phyloP scores from a whole-genome alignment of 2,888 invertebrate species.

The Dryobota labecula region DNA sequence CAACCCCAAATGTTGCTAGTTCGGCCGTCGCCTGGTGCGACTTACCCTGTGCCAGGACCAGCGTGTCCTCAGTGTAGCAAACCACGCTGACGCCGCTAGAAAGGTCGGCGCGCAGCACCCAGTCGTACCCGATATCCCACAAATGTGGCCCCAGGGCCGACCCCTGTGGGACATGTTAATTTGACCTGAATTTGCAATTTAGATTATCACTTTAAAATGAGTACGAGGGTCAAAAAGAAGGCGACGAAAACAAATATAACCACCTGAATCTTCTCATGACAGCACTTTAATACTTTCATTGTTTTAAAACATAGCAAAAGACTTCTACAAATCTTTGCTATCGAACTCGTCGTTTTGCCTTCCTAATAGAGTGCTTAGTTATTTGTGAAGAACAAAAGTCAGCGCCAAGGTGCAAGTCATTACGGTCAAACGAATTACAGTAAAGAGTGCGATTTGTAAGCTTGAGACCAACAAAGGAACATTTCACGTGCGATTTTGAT shows the following conservation, averaged over 20 bases:
- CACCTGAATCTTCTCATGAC: not conserved
- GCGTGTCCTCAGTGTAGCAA: no score
- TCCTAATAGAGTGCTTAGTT: conserved; percentile 53
- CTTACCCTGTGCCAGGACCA: no score
- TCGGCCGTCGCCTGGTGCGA: no score
- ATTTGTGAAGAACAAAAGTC: conserved; percentile 59
- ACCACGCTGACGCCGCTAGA: no score
- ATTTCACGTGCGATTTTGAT: conserved; percentile 69
- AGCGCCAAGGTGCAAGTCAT: conserved; percentile 72
- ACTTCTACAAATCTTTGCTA: not conserved
- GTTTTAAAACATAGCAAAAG: not conserved
- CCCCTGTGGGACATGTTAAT: no score
- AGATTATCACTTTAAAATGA: not conserved
- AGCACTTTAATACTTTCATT: not conserved
- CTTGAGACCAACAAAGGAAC: conserved; percentile 73
- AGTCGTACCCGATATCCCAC: no score
- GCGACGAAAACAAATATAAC: not conserved
- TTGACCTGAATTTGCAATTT: not conserved
- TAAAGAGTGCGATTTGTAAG: conserved; percentile 80
- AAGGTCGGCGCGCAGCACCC: no score
- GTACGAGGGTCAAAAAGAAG: not conserved
- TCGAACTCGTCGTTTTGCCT: conserved; percentile 8
- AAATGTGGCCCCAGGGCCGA: no score
- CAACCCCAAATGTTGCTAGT: no score
- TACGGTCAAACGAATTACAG: conserved; percentile 75